Base-by-base conservation (phyloP, 2,888 invertebrate species). In the Drosophila tanythrix region DNA sequence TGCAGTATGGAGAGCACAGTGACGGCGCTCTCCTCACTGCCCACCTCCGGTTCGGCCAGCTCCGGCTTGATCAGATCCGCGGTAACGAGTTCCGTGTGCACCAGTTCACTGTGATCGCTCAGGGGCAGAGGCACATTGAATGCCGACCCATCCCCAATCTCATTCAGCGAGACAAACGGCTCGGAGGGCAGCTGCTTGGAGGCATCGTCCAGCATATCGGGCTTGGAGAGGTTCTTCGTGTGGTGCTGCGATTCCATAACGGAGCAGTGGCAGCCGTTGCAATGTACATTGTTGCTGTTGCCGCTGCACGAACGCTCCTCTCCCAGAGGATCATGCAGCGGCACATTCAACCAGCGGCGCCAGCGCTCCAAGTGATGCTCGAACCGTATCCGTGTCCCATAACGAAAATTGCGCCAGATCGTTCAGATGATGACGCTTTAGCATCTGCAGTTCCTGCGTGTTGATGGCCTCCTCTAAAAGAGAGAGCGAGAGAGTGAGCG, bases 321-420 rank as follows among this genome's bases (percentile, higher is more conserved):
- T 2, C 21, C 53, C 3, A 62, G 21, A 1, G 33, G 15, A 8
- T 76, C 76, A 64, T 73, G 82, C 13, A 92, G 68, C 0, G 92
- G 92, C 27, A 87, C 77, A 48, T 91, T 86, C 10, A 90, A 73
- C 76, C 83, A 78, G 35, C 88, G 88, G 0, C 92, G 91, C 92
- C 92, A 92, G 2, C 80, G 87, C 29, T 89, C 88, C 60, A 92
- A 70, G 59, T 92, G 71, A 70, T 92, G 81, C 50, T 92, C 92
- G 38, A 92, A 92, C 15, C 92, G 92, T 53, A 92, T 91, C 15
- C 88, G 81, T 0, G 89, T 88, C 3, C 91, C 92, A 27, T 87
- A 84, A 18, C 88, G 80, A 52, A 86, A 87, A 36, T 90, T 80
- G 3, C 81, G 74, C 46, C 18, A 92, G 68, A 25, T 78, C 75